Evolutionary conservation across 1,140 invertebrate genomes (phyloP).

Genomic region (Lycorma delicatula): DNA sequence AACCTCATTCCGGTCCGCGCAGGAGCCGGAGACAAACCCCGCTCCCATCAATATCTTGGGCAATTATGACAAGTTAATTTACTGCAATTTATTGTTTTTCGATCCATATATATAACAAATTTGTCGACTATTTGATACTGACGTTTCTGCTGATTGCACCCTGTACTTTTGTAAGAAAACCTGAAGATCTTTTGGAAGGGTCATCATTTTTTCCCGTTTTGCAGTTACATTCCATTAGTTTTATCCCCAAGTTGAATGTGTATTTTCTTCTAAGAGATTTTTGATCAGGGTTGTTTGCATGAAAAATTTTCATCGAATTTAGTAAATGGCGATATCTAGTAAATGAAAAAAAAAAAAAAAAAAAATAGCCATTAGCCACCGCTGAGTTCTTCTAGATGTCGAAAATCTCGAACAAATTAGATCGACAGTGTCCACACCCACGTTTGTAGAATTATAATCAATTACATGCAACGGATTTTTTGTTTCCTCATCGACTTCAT

Average conservation of each 20-base stretch:
- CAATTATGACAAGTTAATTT: background rate
- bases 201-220: background rate
- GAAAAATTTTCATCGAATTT: background rate
- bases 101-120: background rate
- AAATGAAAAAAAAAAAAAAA: background rate
- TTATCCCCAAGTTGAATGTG: background rate
- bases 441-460: slow-evolving; percentile 1
- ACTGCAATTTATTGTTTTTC: background rate
- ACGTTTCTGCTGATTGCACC: background rate
- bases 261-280: background rate
- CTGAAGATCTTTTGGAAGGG: background rate
- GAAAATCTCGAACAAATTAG: background rate
- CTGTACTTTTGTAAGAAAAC: background rate
- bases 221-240: background rate
- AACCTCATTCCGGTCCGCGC: too few relatives aligned
- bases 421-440: background rate
- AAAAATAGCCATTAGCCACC: background rate
- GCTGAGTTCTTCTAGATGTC: background rate
- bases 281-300: background rate
- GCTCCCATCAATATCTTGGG: background rate
- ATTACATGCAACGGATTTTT: background rate
- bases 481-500: background rate
- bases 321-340: background rate
- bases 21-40: too few relatives aligned
- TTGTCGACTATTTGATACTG: background rate